phyloP scores from a whole-genome alignment of 2,113 vertebrate species.

The Larimichthys crocea region DNA sequence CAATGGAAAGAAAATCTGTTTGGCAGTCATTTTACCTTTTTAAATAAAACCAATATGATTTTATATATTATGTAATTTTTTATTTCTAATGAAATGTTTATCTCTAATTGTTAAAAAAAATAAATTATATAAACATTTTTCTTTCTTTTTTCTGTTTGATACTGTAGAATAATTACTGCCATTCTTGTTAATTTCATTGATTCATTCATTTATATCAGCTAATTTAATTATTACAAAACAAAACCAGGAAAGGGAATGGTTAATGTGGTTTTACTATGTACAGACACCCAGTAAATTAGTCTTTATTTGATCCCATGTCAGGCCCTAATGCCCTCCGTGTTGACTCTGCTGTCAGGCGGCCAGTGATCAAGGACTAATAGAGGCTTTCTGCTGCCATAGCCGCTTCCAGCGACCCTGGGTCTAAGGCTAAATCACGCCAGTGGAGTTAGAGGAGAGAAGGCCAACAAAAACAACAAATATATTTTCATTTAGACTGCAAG shows the following conservation, averaged over 20 bases:
- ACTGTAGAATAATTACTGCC: neutral
- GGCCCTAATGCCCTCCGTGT: constrained; percentile 73
- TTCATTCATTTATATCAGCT: constrained; percentile 30
- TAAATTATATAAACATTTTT: neutral
- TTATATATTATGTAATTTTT: neutral
- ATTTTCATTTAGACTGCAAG: constrained; percentile 76
- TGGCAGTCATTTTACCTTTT: constrained; percentile 27
- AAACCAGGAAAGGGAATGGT: constrained; percentile 57
- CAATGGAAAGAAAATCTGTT: neutral
- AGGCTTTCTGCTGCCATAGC: constrained; percentile 73
- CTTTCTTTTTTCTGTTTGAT: neutral
- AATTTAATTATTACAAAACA: constrained; percentile 63
- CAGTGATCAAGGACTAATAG: constrained; percentile 81
- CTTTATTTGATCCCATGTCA: constrained; percentile 77
- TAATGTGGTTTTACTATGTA: constrained; percentile 70
- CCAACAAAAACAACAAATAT: constrained; percentile 82
- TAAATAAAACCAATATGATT: constrained; percentile 43
- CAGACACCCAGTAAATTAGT: constrained; percentile 81
- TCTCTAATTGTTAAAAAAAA: neutral
- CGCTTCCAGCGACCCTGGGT: constrained; percentile 71
- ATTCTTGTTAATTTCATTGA: constrained; percentile 35
- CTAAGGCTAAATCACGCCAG: constrained; percentile 67
- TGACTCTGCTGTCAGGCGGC: constrained; percentile 77
- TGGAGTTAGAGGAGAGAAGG: constrained; percentile 60
- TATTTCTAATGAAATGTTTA: neutral